Evolutionary conservation across 1,140 invertebrate genomes (phyloP), one percentile per base, ranked within the genome.

Genomic region (Platyura marginata): DNA sequence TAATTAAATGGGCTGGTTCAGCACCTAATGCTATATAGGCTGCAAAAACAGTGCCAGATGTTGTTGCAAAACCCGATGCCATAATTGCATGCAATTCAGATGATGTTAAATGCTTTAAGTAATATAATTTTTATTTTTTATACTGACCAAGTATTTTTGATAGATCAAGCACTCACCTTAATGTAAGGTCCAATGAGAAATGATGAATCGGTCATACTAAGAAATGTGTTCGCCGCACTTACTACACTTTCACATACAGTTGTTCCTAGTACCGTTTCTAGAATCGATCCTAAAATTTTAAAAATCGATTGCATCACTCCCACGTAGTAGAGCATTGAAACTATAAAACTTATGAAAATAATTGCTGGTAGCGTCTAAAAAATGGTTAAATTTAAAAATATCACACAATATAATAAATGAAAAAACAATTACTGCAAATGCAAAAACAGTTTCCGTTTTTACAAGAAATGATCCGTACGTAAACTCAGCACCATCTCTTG

Each of bases 61-160:
- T 88, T 8, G 91, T 93, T 0, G 91, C 85, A 62, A 96, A 95
- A 6, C 93, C 93, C 1, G 84, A 86, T 3, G 83, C 76, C 83
- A 96, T 88, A 13, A 98, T 69, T 1, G 90, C 79, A 59, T 95
- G 89, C 1, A 97, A 61, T 66, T 98, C 93, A 0, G 89, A 94
- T 33, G 72, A 67, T 0, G 92, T 96, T 53, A 97, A 68, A 41
- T 75, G 55, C n/a, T 63, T 5, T 19, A 37, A 3, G 20, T 4
- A 37, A 4, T n/a, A 8, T 8, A 29, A 8, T 29, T n/a, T n/a
- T n/a, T n/a, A n/a, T n/a, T n/a, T n/a, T n/a, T n/a, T n/a, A n/a
- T n/a, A n/a, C n/a, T n/a, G 13, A 29, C 13, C 6, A 29, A 29
- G 6, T 8, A 29, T 8, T 29, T 29, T 8, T 8, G 25, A 29